These are phyloP conservation scores for Cisticola juncidis DNA, from an alignment of 2,113 vertebrate genomes.

Conservation along the genomic window DNA sequence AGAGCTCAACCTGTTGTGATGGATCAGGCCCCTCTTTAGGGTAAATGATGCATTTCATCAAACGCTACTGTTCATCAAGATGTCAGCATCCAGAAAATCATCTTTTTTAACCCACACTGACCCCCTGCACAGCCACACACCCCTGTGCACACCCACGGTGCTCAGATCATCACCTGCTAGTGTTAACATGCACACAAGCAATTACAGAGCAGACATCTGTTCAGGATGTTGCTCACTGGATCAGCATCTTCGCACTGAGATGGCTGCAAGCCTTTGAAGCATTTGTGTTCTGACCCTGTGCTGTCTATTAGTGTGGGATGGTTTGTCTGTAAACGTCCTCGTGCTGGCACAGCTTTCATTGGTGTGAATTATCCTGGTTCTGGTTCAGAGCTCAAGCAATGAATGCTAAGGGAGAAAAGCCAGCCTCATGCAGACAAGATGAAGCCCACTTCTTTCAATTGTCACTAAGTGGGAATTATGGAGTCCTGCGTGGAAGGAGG, in stretches of 20 bases:
- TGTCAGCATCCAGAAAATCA: background rate
- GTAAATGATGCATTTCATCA: background rate
- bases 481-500: background rate
- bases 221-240: slow-evolving; percentile 45
- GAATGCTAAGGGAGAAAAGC: background rate
- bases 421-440: background rate
- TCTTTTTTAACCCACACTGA: background rate
- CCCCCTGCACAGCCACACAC: background rate
- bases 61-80: background rate
- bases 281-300: background rate
- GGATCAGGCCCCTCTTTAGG: background rate
- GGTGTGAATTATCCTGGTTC: background rate
- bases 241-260: background rate
- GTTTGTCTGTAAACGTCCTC: background rate
- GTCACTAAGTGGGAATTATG: background rate
- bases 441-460: background rate
- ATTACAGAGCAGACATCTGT: slow-evolving; percentile 37
- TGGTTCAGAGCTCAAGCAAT: background rate
- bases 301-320: background rate
- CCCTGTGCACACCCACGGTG: accelerated
- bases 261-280: slow-evolving; percentile 1
- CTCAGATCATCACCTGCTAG: background rate
- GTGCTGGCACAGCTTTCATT: accelerated
- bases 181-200: background rate
- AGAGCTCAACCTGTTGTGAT: background rate